Base-by-base conservation (phyloP, 2,888 invertebrate genomes). In the Drosophila phalerata region DNA sequence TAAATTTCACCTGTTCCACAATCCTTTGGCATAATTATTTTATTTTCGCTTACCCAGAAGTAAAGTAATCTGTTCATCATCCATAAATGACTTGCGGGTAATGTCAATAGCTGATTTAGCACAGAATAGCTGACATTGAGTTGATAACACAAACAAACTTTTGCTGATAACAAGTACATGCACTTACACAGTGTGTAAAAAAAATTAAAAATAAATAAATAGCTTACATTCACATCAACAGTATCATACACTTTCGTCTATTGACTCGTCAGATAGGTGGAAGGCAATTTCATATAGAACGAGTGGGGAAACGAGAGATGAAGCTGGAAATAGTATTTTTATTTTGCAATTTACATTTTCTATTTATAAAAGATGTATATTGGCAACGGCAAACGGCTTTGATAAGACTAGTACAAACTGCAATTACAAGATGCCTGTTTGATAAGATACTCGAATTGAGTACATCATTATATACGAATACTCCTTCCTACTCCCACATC, bases 301-400 rank as follows among this genome's bases (percentile, higher is more conserved):
- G 53, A 30, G 8, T 11, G n/a, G 19, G 19, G 28, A 6, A 34
- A 34, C 34, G 42, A 43, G 19, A 22, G 32, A 32, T 43, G 22
- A 32, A 15, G 19, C 42, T 62, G 42, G 11, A 8, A 64, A 42
- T 64, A 32, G 45, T 45, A 32, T 42, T 47, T 55, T 43, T 42
- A 42, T 48, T 73, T 79, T 45, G 42, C 32, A 75, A 48, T 47
- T 58, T 25, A 38, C 6, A 58, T 61, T 69, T 45, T 77, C 77
- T 85, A 87, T 85, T 73, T 73, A 81, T 85, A 85, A 81, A 73
- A 69, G 51, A 22, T 69, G 67, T 60, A 73, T 52, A 64, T 68
- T 60, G 42, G 51, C 30, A 56, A 45, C 45, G 13, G 49, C 42
- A 45, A 63, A 32, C 48, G 13, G 49, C 32, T 60, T 37, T 76